Evolutionary conservation across 2,113 vertebrate species (phyloP), one percentile per base, ranked within the genome.

Genomic region (Tinamus guttatus): DNA sequence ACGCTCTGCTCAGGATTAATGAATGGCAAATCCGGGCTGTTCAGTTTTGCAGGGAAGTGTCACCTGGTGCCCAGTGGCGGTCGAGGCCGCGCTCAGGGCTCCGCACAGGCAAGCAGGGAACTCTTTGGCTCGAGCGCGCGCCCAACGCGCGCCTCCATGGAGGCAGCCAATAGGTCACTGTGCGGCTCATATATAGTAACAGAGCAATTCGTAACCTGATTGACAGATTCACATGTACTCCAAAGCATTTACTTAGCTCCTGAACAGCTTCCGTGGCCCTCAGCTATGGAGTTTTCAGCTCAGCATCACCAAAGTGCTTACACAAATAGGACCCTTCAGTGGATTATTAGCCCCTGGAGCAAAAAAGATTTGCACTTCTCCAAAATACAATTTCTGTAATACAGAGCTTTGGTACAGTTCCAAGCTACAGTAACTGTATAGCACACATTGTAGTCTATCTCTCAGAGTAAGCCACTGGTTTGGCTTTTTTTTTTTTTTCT

Each of bases 11-110:
- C 32, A 9, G 60, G 20, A 4, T 2, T 3, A 9, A 17, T 0
- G 15, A 13, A 60, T 0, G 13, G 8, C 52, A 62, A n/a, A 69
- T 14, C 0, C 9, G 3, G 1, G 36, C 8, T 7, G 30, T 7
- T 27, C 20, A 58, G 79, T 40, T 36, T 51, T 20, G 30, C 2
- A 38, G 45, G 30, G 43, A 67, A 36, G 9, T 2, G 47, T 3
- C 62, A 14, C 11, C 1, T 0, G n/a, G 59, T 51, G 34, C n/a
- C 69, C 24, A n/a, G 52, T 8, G n/a, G 65, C 30, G 40, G 43
- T 41, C 30, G 11, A 36, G 38, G 70, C 78, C 63, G 27, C 2
- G 0, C 47, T 73, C 27, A 21, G n/a, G 15, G 52, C 69, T 73
- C 36, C 16, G 19, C 12, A 73, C 11, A 19, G 25, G 24, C 15